Conservation (phyloP, 2,113 vertebrate genomes). For the Vanacampus margaritifer region DNA sequence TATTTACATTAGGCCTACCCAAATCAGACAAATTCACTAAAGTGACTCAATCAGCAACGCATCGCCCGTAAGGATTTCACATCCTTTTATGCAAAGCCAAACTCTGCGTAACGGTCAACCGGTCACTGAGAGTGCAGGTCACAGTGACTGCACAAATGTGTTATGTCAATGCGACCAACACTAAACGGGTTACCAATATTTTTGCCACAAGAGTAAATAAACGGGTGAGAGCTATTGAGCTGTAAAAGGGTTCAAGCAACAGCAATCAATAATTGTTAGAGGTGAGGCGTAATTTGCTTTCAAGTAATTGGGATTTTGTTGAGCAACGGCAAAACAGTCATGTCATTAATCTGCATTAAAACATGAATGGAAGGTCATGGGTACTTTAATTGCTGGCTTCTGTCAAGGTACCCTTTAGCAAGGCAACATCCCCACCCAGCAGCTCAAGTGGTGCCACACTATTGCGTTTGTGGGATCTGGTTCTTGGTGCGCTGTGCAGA, state of each 20-base stretch:
- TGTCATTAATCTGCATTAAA: too few species aligned
- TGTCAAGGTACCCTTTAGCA: neutral
- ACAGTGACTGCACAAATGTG: slow-evolving; percentile 9
- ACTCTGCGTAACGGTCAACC: slow-evolving; percentile 8
- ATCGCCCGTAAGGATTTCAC: neutral
- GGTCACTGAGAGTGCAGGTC: slow-evolving; percentile 37
- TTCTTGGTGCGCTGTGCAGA: neutral
- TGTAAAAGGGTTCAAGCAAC: neutral
- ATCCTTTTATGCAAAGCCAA: neutral
- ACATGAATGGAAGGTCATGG: too few species aligned
- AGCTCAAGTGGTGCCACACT: neutral
- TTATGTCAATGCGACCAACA: slow-evolving; percentile 32
- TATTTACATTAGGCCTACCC: neutral
- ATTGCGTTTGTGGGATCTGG: neutral
- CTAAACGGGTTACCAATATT: slow-evolving; percentile 26
- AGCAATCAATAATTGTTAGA: neutral
- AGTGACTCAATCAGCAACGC: neutral
- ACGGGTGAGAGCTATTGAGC: neutral
- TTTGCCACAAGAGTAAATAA: neutral
- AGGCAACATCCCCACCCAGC: too few species aligned
- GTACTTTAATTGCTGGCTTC: neutral
- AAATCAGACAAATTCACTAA: neutral
- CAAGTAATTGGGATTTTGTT: too few species aligned
- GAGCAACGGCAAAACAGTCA: too few species aligned
- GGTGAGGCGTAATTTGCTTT: too few species aligned